These are phyloP conservation scores for Mantis religiosa DNA, from an alignment of 2,888 invertebrate genomes.

Conservation along the genomic window DNA sequence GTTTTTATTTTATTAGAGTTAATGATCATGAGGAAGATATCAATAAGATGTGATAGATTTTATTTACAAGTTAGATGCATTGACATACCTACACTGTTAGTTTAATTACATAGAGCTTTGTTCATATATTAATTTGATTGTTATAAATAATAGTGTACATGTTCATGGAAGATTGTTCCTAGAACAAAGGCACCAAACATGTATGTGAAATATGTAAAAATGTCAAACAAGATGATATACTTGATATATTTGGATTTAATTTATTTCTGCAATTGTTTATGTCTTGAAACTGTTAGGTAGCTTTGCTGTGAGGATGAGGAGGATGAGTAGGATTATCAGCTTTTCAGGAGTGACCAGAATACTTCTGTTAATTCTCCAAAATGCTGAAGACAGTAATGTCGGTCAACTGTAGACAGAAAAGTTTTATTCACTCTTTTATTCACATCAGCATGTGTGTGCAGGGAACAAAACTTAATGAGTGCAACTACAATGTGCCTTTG, in stretches of 20 bases:
- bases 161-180: neutral
- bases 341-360: no score
- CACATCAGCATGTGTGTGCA: no score
- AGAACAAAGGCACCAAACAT: neutral
- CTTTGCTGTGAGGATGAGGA: no score
- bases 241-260: neutral
- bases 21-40: constrained; percentile 1
- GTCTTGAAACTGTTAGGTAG: neutral
- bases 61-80: neutral
- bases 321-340: no score
- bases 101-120: neutral
- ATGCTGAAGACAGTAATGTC: no score
- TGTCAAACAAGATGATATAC: neutral
- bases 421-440: no score
- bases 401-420: no score
- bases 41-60: constrained; percentile 25
- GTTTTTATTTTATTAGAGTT: constrained; percentile 21
- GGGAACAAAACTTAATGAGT: no score
- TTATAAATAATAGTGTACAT: neutral
- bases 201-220: neutral
- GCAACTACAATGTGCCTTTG: no score
- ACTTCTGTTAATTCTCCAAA: no score
- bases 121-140: neutral
- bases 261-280: neutral
- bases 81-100: neutral